phyloP scores from a whole-genome alignment of 2,797 vertebrate species.

The Premnoplex brunnescens region DNA sequence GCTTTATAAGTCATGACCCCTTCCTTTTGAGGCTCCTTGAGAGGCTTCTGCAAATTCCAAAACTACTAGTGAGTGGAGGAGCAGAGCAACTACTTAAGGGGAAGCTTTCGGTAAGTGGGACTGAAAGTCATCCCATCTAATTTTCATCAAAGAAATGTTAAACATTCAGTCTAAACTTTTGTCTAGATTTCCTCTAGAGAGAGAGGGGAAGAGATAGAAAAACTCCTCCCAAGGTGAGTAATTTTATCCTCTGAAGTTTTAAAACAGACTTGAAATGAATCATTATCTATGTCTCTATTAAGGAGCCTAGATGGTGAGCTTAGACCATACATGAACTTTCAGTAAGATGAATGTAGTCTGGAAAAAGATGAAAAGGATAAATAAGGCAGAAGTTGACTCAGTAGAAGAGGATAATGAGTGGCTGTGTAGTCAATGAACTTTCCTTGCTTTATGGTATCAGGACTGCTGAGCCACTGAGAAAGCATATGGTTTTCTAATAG shows the following conservation, averaged over 20 bases:
- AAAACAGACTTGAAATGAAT: conserved; percentile 1
- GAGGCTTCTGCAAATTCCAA: background rate
- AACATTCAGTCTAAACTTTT: background rate
- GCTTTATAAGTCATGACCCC: background rate
- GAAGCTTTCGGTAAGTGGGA: background rate
- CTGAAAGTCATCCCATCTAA: background rate
- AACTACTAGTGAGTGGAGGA: background rate
- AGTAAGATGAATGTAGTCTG: conserved; percentile 23
- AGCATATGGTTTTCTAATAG: background rate
- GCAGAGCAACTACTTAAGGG: background rate
- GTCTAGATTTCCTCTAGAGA: background rate
- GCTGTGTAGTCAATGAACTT: conserved; percentile 2
- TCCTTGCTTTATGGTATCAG: background rate
- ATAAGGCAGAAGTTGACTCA: background rate
- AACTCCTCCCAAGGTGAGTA: background rate
- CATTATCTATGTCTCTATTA: background rate
- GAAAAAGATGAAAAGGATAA: conserved; percentile 19
- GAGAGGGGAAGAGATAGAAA: background rate
- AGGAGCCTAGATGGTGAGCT: conserved; percentile 61
- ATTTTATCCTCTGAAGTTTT: conserved; percentile 22
- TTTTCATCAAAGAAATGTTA: background rate
- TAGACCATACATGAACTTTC: conserved; percentile 57
- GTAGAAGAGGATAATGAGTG: background rate
- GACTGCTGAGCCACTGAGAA: background rate
- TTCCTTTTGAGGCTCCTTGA: background rate